phyloP scores from a whole-genome alignment of 1,140 invertebrate genomes.

The Papilio polyxenes region DNA sequence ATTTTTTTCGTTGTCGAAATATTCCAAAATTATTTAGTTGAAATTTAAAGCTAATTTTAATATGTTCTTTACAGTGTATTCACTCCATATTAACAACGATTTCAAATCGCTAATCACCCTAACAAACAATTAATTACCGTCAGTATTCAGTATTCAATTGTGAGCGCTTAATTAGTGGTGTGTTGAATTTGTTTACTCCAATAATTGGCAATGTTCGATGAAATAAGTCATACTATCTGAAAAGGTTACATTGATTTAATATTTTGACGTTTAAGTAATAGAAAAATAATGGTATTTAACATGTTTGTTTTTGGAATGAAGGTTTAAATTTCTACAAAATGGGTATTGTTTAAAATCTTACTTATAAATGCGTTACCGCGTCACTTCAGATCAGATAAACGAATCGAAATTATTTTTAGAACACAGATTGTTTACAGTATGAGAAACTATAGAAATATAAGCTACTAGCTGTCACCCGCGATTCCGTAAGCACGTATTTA shows the following conservation, averaged over 20 bases:
- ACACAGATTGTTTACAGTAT: too few relatives aligned
- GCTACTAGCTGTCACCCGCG: too few relatives aligned
- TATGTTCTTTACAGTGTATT: neutral
- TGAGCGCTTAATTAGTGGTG: slow-evolving; percentile 3
- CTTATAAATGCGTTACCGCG: too few relatives aligned
- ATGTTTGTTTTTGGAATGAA: neutral
- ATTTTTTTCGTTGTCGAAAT: neutral
- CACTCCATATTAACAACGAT: too few relatives aligned
- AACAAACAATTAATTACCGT: slow-evolving; percentile 14
- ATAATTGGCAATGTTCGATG: neutral
- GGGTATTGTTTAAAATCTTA: too few relatives aligned
- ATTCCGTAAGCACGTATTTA: too few relatives aligned
- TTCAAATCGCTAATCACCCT: slow-evolving; percentile 13
- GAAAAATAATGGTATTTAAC: neutral
- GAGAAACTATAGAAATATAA: too few relatives aligned
- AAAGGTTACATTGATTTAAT: neutral
- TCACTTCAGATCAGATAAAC: too few relatives aligned
- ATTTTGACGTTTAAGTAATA: neutral
- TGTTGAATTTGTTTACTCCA: neutral
- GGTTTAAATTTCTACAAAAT: too few relatives aligned
- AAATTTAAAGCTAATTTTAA: neutral
- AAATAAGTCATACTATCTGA: neutral
- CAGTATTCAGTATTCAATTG: slow-evolving; percentile 6
- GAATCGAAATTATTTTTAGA: too few relatives aligned
- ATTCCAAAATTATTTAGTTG: neutral